phyloP scores from a whole-genome alignment of 2,797 vertebrate species.

The Alcedo quadribrachys region DNA sequence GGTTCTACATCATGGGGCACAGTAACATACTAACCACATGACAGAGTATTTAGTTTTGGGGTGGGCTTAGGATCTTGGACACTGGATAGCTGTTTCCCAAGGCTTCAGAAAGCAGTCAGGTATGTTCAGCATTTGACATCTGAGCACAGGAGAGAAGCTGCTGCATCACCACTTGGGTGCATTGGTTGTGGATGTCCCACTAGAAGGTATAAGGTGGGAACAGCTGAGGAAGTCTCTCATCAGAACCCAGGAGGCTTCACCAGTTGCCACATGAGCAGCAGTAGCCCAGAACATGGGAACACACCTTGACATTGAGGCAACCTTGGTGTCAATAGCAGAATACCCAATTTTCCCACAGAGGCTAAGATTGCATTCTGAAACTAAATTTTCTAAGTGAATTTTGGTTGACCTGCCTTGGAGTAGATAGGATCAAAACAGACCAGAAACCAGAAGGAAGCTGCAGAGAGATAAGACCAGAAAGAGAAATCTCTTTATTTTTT shows the following conservation, averaged over 20 bases:
- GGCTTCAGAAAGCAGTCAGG: not conserved
- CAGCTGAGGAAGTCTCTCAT: not conserved
- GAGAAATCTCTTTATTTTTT: slow-evolving; percentile 28
- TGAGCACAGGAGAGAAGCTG: not conserved
- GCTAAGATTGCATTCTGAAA: not conserved
- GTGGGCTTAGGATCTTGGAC: not conserved
- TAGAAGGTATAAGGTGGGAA: not conserved
- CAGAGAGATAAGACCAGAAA: slow-evolving; percentile 18
- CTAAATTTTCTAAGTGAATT: not conserved
- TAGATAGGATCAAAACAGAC: slow-evolving; percentile 15
- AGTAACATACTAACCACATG: not conserved
- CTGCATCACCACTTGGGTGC: fast-evolving
- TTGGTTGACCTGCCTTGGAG: not conserved
- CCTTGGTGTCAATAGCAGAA: not conserved
- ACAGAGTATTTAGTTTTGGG: not conserved
- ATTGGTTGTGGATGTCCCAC: not conserved
- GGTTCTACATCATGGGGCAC: not conserved
- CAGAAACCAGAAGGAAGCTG: not conserved
- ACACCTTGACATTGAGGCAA: not conserved
- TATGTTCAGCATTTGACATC: not conserved
- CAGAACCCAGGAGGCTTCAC: not conserved
- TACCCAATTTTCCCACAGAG: not conserved
- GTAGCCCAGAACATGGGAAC: not conserved
- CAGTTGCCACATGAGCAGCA: not conserved
- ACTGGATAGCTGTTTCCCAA: not conserved